Conservation (phyloP, 2,113 vertebrate species). For the Sylvilagus bachmani region DNA sequence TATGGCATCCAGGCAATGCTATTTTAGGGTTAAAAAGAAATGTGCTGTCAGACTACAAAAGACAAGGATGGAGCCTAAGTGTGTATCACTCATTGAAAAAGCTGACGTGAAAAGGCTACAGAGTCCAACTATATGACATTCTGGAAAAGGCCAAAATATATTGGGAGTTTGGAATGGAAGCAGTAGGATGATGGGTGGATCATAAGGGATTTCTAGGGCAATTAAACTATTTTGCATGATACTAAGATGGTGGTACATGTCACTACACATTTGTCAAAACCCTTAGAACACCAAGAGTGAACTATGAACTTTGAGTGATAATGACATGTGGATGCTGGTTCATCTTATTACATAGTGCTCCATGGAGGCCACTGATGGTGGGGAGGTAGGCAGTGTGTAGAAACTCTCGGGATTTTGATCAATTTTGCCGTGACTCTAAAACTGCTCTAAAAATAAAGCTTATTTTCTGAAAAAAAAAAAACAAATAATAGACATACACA, state of each 20-base stretch:
- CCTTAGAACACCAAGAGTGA: background rate
- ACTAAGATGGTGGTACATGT: too few species aligned
- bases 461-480: background rate
- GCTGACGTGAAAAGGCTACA: background rate
- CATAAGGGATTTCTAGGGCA: background rate
- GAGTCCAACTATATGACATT: background rate
- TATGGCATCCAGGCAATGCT: background rate
- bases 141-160: background rate
- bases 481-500: background rate
- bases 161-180: background rate
- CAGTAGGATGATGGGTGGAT: background rate
- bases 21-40: slow-evolving; percentile 29
- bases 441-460: background rate
- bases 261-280: background rate
- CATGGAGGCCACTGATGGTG: background rate
- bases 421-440: slow-evolving; percentile 1
- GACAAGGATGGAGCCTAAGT: background rate
- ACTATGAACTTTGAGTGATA: background rate
- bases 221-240: background rate
- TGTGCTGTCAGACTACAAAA: background rate
- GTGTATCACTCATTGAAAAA: background rate
- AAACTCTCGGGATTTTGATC: slow-evolving; percentile 35
- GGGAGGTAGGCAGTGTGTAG: background rate
- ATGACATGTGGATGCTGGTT: background rate
- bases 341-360: background rate